Percentiles rank a stretch among this genome's conserved stretches.
phyloP scores from a whole-genome alignment of 2,888 invertebrate genomes.

The Pheosia tremula region DNA sequence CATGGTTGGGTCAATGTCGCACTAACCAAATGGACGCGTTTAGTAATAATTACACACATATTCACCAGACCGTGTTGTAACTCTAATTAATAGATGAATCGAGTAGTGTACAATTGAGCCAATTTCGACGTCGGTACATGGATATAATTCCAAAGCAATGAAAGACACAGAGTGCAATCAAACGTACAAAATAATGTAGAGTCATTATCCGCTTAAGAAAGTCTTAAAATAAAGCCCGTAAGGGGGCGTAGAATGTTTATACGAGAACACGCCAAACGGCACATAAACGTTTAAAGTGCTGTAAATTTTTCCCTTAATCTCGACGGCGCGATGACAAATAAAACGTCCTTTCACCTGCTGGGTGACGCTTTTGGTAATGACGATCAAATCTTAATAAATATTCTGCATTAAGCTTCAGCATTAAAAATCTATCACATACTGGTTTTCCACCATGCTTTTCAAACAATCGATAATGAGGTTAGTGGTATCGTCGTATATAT shows the following conservation, averaged over 20 bases:
- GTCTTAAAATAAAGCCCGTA: slow-evolving; percentile 58
- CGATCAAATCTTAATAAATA: not conserved
- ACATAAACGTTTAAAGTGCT: slow-evolving; percentile 70
- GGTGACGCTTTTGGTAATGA: slow-evolving; percentile 28
- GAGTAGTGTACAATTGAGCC: not conserved
- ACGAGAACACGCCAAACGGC: slow-evolving; percentile 69
- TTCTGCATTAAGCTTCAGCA: not conserved
- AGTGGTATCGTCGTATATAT: not conserved
- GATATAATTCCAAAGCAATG: not conserved
- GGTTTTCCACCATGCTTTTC: not conserved
- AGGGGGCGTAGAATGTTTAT: slow-evolving; percentile 56
- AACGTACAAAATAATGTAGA: slow-evolving; percentile 8
- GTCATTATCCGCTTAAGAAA: slow-evolving; percentile 35
- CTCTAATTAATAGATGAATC: slow-evolving; percentile 6
- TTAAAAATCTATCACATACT: not conserved
- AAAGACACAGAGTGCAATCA: slow-evolving; percentile 2
- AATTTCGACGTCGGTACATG: slow-evolving; percentile 1
- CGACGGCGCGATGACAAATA: slow-evolving; percentile 62
- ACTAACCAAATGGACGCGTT: slow-evolving; percentile 32
- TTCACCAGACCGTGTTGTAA: slow-evolving; percentile 3
- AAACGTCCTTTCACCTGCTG: slow-evolving; percentile 73
- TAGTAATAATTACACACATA: slow-evolving; percentile 7
- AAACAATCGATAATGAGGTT: not conserved
- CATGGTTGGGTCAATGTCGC: slow-evolving; percentile 49
- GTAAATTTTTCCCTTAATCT: slow-evolving; percentile 69